These are phyloP conservation scores for Coreius guichenoti DNA, from an alignment of 2,797 vertebrate species.

Conservation along the genomic window DNA sequence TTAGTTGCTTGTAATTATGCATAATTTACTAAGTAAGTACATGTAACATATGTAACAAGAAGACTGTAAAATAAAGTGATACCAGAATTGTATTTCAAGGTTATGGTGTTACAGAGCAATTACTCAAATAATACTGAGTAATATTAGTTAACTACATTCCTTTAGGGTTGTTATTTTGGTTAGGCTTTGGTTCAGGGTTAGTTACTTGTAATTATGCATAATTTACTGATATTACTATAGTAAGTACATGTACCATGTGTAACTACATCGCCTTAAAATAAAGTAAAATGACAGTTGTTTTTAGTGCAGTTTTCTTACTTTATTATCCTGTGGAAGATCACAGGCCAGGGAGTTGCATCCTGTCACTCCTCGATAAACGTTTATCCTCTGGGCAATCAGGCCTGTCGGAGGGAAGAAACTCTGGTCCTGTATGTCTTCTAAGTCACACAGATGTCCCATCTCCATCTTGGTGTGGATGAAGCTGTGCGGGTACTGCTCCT, in stretches of 20 bases:
- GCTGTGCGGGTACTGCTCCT: constrained; percentile 88
- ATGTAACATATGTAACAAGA: too few species aligned
- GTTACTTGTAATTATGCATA: neutral
- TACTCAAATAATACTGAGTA: too few species aligned
- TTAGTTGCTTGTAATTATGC: too few species aligned
- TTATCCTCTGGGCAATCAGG: constrained; percentile 90
- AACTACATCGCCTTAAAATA: neutral
- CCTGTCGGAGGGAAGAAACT: constrained; percentile 75
- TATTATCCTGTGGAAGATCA: constrained; percentile 68
- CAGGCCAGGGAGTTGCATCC: constrained; percentile 74
- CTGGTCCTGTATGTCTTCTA: constrained; percentile 69
- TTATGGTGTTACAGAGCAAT: too few species aligned
- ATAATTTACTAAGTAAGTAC: too few species aligned
- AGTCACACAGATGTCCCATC: constrained; percentile 76
- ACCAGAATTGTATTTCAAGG: too few species aligned
- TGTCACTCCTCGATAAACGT: constrained; percentile 84
- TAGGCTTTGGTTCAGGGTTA: neutral
- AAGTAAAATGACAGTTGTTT: neutral
- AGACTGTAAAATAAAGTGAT: too few species aligned
- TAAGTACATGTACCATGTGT: neutral
- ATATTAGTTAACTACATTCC: neutral
- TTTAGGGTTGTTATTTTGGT: too few species aligned
- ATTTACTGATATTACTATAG: neutral
- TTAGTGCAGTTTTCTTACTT: constrained; percentile 76
- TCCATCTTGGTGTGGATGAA: constrained; percentile 85